Conservation (phyloP, 2,113 vertebrate genomes). For the Prietella phreatophila region DNA sequence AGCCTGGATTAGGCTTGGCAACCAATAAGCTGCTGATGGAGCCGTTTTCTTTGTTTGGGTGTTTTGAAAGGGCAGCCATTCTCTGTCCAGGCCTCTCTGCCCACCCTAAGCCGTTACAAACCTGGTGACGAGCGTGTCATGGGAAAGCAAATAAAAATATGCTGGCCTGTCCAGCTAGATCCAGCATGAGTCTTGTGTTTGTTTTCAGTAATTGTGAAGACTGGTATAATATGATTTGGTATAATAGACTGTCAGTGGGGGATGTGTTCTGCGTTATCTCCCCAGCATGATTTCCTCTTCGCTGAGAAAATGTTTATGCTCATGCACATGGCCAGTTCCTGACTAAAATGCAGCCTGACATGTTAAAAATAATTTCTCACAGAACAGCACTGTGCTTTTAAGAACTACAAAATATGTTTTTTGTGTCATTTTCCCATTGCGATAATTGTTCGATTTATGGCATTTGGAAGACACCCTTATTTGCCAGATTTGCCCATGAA, state of each 20-base stretch:
- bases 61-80: constrained; percentile 55
- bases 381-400: neutral
- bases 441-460: neutral
- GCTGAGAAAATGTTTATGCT: constrained; percentile 49
- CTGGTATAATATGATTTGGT: constrained; percentile 21
- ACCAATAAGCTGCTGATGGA: constrained; percentile 68
- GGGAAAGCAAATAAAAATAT: constrained; percentile 34
- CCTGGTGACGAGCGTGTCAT: constrained; percentile 27
- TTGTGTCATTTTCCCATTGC: neutral
- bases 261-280: constrained; percentile 37
- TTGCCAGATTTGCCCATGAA: neutral
- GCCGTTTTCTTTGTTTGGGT: constrained; percentile 67
- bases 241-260: constrained; percentile 13
- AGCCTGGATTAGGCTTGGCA: constrained; percentile 67
- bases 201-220: constrained; percentile 3
- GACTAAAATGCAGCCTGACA: neutral
- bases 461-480: no score
- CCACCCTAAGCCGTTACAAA: constrained; percentile 26
- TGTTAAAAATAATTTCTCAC: neutral
- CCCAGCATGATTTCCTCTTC: constrained; percentile 35
- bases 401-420: neutral
- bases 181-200: constrained; percentile 21
- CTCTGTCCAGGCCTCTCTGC: constrained; percentile 35
- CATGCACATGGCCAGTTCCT: constrained; percentile 21
- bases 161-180: constrained; percentile 21